phyloP scores from a whole-genome alignment of 2,797 vertebrate species.

The Crenuchus spilurus region DNA sequence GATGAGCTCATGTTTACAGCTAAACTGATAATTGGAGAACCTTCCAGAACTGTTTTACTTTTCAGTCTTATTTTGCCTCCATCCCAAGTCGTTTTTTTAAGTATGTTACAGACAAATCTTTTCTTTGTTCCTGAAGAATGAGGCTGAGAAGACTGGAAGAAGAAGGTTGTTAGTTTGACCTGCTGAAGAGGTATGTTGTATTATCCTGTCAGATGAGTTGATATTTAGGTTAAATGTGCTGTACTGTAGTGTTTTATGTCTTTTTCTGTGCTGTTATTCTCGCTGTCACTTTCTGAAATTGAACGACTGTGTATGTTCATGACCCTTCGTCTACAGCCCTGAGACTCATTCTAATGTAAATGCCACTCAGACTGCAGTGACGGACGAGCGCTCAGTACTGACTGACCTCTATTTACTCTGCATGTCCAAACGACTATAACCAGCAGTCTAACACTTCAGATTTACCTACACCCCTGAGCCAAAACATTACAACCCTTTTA shows the following conservation, averaged over 20 bases:
- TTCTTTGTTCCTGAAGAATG: too few species aligned
- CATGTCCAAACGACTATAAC: background rate
- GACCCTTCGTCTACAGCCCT: background rate
- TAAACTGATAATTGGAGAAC: too few species aligned
- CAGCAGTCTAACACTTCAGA: background rate
- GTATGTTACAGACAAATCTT: too few species aligned
- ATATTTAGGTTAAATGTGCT: background rate
- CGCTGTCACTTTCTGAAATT: background rate
- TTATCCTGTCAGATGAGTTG: background rate
- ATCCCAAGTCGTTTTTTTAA: too few species aligned
- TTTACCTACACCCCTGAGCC: too few species aligned
- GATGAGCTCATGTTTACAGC: too few species aligned
- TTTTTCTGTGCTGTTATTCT: background rate
- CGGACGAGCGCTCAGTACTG: background rate
- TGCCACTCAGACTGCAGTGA: background rate
- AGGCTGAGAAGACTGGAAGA: background rate
- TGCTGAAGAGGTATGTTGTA: background rate
- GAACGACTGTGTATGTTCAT: background rate
- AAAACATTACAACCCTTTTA: too few species aligned
- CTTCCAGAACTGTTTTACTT: too few species aligned
- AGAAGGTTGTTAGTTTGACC: background rate
- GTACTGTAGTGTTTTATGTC: background rate
- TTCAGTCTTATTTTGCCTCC: too few species aligned
- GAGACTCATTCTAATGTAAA: background rate
- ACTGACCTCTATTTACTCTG: constrained; percentile 5